phyloP scores from a whole-genome alignment of 2,888 invertebrate species.

The Cantharis rustica region DNA sequence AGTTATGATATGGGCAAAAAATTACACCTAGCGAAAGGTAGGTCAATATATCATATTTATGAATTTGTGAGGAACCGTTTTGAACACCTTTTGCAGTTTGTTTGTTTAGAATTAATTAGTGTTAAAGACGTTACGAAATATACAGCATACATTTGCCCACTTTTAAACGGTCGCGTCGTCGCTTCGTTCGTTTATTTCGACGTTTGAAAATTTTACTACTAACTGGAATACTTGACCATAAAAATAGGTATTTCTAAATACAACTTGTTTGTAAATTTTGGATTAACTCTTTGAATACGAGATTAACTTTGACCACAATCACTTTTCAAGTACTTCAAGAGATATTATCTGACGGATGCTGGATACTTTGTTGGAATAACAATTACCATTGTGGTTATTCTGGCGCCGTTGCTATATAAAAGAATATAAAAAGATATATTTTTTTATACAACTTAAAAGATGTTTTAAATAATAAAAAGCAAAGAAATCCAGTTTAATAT shows the following conservation, averaged over 20 bases:
- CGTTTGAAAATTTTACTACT: neutral
- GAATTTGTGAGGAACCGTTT: slow-evolving; percentile 25
- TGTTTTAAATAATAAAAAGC: neutral
- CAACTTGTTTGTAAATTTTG: slow-evolving; percentile 24
- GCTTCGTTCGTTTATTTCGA: neutral
- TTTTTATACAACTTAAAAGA: neutral
- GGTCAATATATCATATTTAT: slow-evolving; percentile 33
- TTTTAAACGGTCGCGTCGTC: neutral
- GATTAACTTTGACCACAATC: slow-evolving; percentile 35
- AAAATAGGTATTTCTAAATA: slow-evolving; percentile 2
- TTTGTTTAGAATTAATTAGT: slow-evolving; percentile 30
- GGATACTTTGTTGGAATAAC: slow-evolving; percentile 34
- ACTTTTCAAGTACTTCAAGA: slow-evolving; percentile 25
- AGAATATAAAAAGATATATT: neutral
- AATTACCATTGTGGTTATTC: slow-evolving; percentile 27
- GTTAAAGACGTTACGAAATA: slow-evolving; percentile 23
- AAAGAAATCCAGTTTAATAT: neutral
- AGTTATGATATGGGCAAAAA: slow-evolving; percentile 14
- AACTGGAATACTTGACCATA: neutral
- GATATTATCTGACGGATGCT: slow-evolving; percentile 39
- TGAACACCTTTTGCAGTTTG: slow-evolving; percentile 22
- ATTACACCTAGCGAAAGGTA: slow-evolving; percentile 11
- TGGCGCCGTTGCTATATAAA: slow-evolving; percentile 25
- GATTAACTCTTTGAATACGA: slow-evolving; percentile 33
- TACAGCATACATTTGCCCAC: neutral